These are phyloP conservation scores for Bhutanitis thaidina DNA, from an alignment of 2,888 invertebrate species.

Conservation along the genomic window DNA sequence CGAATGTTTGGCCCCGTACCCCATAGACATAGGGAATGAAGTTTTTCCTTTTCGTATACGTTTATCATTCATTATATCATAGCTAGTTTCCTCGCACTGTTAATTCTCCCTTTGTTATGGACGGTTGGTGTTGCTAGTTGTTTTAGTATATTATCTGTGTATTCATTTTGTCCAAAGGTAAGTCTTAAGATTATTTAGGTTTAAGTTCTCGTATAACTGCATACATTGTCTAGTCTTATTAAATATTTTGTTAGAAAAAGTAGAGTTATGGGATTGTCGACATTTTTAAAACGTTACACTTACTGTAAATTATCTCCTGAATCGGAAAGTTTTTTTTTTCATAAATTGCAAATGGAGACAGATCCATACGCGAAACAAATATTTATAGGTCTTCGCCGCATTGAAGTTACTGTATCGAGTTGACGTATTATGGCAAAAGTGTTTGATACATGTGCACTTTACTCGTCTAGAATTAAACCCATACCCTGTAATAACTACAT, in stretches of 20 bases:
- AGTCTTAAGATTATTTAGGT: slow-evolving; percentile 39
- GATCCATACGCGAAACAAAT: too few relatives aligned
- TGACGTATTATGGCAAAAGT: too few relatives aligned
- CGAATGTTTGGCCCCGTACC: slow-evolving; percentile 81
- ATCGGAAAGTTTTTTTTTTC: too few relatives aligned
- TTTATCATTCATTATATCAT: slow-evolving; percentile 63
- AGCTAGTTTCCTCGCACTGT: slow-evolving; percentile 66
- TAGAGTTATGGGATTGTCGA: too few relatives aligned
- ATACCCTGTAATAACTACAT: too few relatives aligned
- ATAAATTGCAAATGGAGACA: too few relatives aligned
- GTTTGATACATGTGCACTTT: too few relatives aligned
- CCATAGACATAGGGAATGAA: slow-evolving; percentile 73
- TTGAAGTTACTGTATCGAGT: too few relatives aligned
- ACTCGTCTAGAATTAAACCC: too few relatives aligned
- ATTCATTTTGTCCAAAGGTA: slow-evolving; percentile 38
- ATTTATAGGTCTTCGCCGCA: too few relatives aligned
- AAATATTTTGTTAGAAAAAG: neutral
- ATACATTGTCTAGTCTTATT: slow-evolving; percentile 18
- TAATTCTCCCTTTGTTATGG: slow-evolving; percentile 59
- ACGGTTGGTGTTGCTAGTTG: slow-evolving; percentile 68
- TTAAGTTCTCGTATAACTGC: slow-evolving; percentile 40
- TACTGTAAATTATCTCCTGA: too few relatives aligned
- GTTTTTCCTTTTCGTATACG: slow-evolving; percentile 41
- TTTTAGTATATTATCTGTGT: slow-evolving; percentile 29
- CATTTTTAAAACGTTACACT: too few relatives aligned